phyloP scores from a whole-genome alignment of 2,113 vertebrate genomes.

The Apteryx owenii region DNA sequence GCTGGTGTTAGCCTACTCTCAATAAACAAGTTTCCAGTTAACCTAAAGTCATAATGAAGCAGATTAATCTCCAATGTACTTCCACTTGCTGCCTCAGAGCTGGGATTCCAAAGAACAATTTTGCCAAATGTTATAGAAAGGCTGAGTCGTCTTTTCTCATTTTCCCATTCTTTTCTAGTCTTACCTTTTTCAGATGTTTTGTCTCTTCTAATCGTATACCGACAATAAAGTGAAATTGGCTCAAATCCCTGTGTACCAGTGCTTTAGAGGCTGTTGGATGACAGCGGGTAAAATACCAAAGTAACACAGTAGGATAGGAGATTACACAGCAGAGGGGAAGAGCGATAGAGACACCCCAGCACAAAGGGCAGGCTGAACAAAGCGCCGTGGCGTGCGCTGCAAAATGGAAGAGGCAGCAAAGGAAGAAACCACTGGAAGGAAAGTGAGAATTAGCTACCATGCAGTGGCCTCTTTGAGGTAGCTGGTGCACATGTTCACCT shows the following conservation, averaged over 20 bases:
- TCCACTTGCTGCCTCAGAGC: background rate
- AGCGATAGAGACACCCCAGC: background rate
- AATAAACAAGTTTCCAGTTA: background rate
- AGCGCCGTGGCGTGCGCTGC: background rate
- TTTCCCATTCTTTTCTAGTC: background rate
- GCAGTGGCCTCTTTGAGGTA: background rate
- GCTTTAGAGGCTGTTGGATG: background rate
- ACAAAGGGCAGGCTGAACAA: background rate
- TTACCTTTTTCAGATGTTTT: background rate
- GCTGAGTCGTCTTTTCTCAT: background rate
- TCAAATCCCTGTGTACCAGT: fast-evolving
- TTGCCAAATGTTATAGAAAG: background rate
- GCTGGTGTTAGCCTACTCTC: background rate
- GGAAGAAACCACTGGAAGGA: background rate
- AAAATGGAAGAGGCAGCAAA: background rate
- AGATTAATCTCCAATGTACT: background rate
- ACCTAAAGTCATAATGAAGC: background rate
- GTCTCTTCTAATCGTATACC: background rate
- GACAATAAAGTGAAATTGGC: background rate
- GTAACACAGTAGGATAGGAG: background rate
- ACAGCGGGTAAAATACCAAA: background rate
- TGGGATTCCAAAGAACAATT: background rate
- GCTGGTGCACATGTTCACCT: background rate
- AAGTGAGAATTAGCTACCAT: background rate
- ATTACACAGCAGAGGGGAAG: background rate